Percentiles rank a stretch among this genome's conserved stretches.
phyloP scores from a whole-genome alignment of 2,113 vertebrate species.

The Lontra canadensis region DNA sequence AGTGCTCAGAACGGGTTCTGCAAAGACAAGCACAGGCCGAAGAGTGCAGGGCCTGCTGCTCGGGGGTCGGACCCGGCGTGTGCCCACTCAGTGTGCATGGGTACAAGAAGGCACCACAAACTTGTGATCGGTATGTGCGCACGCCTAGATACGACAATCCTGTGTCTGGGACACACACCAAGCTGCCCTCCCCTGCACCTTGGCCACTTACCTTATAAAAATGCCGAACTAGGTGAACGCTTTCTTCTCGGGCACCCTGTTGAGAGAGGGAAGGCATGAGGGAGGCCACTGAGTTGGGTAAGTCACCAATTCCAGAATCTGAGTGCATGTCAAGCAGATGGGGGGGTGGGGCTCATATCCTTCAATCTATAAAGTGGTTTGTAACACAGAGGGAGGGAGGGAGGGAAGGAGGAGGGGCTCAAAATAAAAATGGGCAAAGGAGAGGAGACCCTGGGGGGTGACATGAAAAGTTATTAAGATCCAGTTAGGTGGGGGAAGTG shows the following conservation, averaged over 20 bases:
- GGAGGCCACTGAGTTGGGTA: background rate
- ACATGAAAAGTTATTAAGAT: background rate
- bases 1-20: background rate
- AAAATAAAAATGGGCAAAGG: background rate
- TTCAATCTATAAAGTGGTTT: background rate
- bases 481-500: background rate
- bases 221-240: slow-evolving; percentile 92
- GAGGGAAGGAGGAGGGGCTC: background rate
- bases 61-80: background rate
- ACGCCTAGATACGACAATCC: background rate
- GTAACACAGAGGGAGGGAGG: background rate
- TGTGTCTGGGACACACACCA: background rate
- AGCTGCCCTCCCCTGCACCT: background rate
- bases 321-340: background rate
- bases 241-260: slow-evolving; percentile 97
- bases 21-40: background rate
- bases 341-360: background rate
- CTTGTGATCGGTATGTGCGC: background rate
- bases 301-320: background rate
- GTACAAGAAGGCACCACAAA: background rate
- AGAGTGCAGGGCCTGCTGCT: background rate
- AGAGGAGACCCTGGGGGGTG: background rate
- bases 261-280: background rate
- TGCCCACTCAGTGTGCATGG: background rate
- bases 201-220: slow-evolving; percentile 93